Base-by-base conservation (phyloP, 2,888 invertebrate genomes). In the Cheilosia vernalis region DNA sequence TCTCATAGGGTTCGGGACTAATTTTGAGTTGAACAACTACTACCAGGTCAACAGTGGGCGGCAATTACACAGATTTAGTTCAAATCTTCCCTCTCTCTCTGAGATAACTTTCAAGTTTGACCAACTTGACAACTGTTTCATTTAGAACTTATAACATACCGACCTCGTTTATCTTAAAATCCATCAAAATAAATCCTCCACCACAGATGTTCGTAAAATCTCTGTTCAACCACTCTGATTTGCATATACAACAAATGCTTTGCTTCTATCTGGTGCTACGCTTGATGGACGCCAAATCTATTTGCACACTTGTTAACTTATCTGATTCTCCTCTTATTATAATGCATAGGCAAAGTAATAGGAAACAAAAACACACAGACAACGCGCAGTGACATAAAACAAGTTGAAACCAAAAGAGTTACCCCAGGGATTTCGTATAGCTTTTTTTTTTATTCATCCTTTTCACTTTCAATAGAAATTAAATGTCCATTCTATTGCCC, bases 231-330 rank as follows among this genome's bases (percentile, higher is more conserved):
- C 58, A 47, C 60, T 77, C 27, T 55, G 69, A 77, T 77, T 61
- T 77, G 55, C 69, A 77, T 77, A 55, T 53, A 42, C 60, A 53
- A 73, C 58, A 44, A 67, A 51, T 2, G 2, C 21, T 2, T 2
- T 5, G 2, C 53, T n/a, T 55, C 17, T 55, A 9, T 47, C 47
- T 9, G 37, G 17, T 13, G 17, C 9, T 27, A 47, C 53, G 37
- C 55, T 44, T 58, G 55, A 47, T 17, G 37, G 58, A 17, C 40
- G 10, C 13, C 15, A 63, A 77, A 56, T 70, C 70, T 78, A 70
- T 78, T 78, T 70, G 64, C 64, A 70, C 78, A 78, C 78, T 78
- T 64, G 70, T 78, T 78, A 70, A 78, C 70, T 56, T 78, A 63
- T 78, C 55, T 66, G 64, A 64, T 66, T 37, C 47, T 21, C 24